These are phyloP conservation scores for Sinodicranocentrus sp. DNA, from an alignment of 2,888 invertebrate genomes.

Conservation along the genomic window DNA sequence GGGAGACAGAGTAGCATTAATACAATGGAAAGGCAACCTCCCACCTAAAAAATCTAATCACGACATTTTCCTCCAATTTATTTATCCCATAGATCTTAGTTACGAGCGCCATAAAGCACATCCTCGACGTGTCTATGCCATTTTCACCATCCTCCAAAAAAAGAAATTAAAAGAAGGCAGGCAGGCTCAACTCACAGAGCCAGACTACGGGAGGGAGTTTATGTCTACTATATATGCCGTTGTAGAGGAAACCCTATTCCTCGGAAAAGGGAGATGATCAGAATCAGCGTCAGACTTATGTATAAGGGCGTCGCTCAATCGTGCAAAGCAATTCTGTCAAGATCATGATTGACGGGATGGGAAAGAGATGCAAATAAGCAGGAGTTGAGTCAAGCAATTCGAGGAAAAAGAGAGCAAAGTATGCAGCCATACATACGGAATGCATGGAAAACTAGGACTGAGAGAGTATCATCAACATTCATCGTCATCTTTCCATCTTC, in stretches of 20 bases:
- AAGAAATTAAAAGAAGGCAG: slow-evolving; percentile 66
- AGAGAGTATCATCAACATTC: not conserved
- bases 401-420: slow-evolving; percentile 20
- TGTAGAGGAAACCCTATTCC: not conserved
- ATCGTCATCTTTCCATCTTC: slow-evolving; percentile 44
- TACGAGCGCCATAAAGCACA: slow-evolving; percentile 70
- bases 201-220: slow-evolving; percentile 49
- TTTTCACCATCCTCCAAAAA: slow-evolving; percentile 53
- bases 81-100: slow-evolving; percentile 69
- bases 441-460: not conserved
- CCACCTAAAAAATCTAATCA: slow-evolving; percentile 68
- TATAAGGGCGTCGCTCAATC: slow-evolving; percentile 68
- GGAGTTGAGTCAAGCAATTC: slow-evolving; percentile 58
- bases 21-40: slow-evolving; percentile 21
- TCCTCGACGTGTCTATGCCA: slow-evolving; percentile 42
- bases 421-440: not conserved
- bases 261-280: slow-evolving; percentile 23
- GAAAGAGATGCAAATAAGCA: slow-evolving; percentile 69
- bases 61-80: slow-evolving; percentile 70
- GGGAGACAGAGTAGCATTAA: not conserved
- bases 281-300: slow-evolving; percentile 29
- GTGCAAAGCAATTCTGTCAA: slow-evolving; percentile 70
- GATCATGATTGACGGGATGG: slow-evolving; percentile 70
- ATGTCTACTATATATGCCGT: no score
- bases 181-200: not conserved